These are phyloP conservation scores for Enchytraeus crypticus DNA, from an alignment of 2,888 invertebrate species.

Conservation along the genomic window DNA sequence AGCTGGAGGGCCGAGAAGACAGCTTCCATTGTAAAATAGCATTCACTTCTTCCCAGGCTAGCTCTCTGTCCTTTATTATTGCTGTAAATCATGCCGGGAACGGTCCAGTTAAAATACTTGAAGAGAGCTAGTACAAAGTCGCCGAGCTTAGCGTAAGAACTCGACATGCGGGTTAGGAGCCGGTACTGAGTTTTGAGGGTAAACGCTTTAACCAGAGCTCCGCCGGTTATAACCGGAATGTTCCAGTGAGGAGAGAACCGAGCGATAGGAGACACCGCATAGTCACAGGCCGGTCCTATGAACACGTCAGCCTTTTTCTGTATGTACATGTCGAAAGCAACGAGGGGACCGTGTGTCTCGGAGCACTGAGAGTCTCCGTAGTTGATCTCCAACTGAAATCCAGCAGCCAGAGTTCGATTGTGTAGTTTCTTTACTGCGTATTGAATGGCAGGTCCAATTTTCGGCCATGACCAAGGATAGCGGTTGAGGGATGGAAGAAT, in stretches of 20 bases:
- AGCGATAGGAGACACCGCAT: slow-evolving; percentile 80
- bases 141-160: slow-evolving; percentile 28
- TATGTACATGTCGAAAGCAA: slow-evolving; percentile 40
- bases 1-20: background rate
- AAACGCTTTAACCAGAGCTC: slow-evolving; percentile 40
- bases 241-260: slow-evolving; percentile 81
- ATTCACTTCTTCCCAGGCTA: background rate
- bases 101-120: background rate
- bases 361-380: slow-evolving; percentile 38
- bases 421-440: slow-evolving; percentile 30
- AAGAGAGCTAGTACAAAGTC: background rate
- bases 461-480: slow-evolving; percentile 33
- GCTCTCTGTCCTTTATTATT: background rate
- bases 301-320: slow-evolving; percentile 34
- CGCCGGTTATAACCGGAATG: slow-evolving; percentile 71
- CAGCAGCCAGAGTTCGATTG: background rate
- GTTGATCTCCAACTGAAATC: background rate
- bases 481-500: slow-evolving; percentile 33
- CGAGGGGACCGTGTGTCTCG: slow-evolving; percentile 39
- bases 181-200: slow-evolving; percentile 55
- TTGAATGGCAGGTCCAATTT: slow-evolving; percentile 41
- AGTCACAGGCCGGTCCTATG: slow-evolving; percentile 43
- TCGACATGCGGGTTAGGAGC: slow-evolving; percentile 59
- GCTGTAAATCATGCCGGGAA: background rate
- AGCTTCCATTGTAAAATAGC: background rate